A percentile compares a stretch with the other conserved stretches of the same genome.
These are phyloP conservation scores for Bubalus kerabau DNA, from an alignment of 2,113 vertebrate species.

Conservation along the genomic window DNA sequence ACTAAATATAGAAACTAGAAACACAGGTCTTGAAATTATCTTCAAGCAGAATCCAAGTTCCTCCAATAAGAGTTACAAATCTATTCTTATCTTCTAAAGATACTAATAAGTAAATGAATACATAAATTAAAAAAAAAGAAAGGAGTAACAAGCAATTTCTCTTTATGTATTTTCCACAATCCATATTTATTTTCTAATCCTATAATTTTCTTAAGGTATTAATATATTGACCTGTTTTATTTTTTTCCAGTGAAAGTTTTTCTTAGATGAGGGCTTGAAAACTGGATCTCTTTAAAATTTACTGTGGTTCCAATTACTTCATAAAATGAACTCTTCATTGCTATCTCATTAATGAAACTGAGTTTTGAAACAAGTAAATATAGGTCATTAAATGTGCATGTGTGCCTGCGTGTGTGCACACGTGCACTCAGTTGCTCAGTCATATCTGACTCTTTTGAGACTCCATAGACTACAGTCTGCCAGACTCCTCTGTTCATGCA, in stretches of 20 bases:
- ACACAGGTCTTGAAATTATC: background rate
- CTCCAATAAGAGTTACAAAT: background rate
- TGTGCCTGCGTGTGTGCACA: background rate
- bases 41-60: background rate
- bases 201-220: background rate
- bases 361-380: constrained; percentile 69
- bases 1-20: background rate
- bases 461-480: background rate
- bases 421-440: background rate
- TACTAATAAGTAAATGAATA: background rate
- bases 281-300: background rate
- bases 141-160: background rate
- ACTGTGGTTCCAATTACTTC: constrained; percentile 64
- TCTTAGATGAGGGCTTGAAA: background rate
- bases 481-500: background rate
- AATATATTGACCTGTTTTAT: background rate
- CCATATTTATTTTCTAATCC: background rate
- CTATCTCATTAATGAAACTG: constrained; percentile 65
- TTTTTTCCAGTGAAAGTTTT: background rate
- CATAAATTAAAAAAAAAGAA: background rate
- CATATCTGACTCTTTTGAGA: background rate
- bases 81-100: background rate
- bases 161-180: background rate
- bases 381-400: background rate
- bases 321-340: constrained; percentile 70